phyloP scores from a whole-genome alignment of 2,797 vertebrate species.

The Furcifer pardalis region DNA sequence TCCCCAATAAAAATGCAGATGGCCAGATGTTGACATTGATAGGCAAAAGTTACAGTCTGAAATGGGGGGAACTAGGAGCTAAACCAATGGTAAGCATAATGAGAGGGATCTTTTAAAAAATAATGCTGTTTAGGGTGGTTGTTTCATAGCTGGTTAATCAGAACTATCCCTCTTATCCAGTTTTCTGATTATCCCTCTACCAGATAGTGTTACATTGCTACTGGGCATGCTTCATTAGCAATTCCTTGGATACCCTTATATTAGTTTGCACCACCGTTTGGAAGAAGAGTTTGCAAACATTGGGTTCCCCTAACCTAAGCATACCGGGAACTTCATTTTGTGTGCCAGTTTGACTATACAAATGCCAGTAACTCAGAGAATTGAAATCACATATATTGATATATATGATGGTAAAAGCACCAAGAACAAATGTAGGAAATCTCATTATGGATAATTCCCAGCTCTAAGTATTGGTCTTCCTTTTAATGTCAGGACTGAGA shows the following conservation, averaged over 20 bases:
- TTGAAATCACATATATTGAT: background rate
- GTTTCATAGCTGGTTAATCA: background rate
- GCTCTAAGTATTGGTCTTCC: background rate
- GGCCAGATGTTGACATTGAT: conserved; percentile 31
- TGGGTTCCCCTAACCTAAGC: background rate
- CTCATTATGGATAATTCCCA: background rate
- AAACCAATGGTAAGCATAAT: background rate
- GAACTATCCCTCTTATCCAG: background rate
- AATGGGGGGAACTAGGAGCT: too few species aligned
- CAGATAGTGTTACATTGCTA: background rate
- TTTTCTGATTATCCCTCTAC: background rate
- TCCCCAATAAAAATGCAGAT: too few species aligned
- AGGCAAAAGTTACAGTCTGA: background rate
- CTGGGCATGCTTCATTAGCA: background rate
- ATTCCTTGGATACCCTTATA: background rate
- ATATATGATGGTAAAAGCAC: background rate
- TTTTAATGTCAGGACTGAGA: background rate
- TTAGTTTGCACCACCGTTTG: background rate
- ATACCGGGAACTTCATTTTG: background rate
- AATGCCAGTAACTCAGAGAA: background rate
- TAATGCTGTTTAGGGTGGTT: background rate
- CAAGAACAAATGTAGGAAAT: background rate
- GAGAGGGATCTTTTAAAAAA: background rate
- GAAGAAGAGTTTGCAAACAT: background rate
- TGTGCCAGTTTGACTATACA: background rate